Evolutionary conservation across 2,888 invertebrate species (phyloP).

Genomic region (Thera britannica): DNA sequence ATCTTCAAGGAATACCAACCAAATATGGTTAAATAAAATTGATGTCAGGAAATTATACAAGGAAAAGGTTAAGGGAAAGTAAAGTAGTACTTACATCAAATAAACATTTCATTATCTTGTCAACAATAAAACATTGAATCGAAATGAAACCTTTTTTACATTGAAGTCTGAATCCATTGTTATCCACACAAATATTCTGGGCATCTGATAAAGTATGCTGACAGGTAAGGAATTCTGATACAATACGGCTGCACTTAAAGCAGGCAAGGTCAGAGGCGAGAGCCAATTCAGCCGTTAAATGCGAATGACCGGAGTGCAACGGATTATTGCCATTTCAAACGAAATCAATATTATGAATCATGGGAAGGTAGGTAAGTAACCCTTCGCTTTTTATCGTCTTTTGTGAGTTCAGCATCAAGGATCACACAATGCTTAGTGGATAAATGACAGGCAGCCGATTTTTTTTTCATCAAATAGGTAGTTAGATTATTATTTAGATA

Average conservation of each 20-base stretch:
- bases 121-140: not conserved
- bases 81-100: too few species aligned
- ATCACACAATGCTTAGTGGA: too few species aligned
- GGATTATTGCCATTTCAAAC: constrained; percentile 30
- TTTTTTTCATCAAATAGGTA: too few species aligned
- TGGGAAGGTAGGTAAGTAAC: too few species aligned
- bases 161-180: constrained; percentile 9
- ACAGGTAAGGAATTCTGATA: constrained; percentile 27
- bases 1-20: too few species aligned
- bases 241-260: constrained; percentile 29
- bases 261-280: constrained; percentile 49
- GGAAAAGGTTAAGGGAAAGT: too few species aligned
- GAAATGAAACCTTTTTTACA: not conserved
- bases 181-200: constrained; percentile 1
- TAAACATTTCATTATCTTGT: not conserved
- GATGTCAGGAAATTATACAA: too few species aligned
- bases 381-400: constrained; percentile 23
- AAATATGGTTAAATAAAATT: too few species aligned
- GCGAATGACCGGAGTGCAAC: constrained; percentile 52
- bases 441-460: too few species aligned
- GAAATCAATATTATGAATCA: constrained; percentile 40
- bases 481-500: too few species aligned
- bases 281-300: constrained; percentile 50
- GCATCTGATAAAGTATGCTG: constrained; percentile 22
- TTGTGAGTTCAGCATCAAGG: not conserved